phyloP scores from a whole-genome alignment of 92 coral and sea anemone species.

The Zoanthus gigantus region DNA sequence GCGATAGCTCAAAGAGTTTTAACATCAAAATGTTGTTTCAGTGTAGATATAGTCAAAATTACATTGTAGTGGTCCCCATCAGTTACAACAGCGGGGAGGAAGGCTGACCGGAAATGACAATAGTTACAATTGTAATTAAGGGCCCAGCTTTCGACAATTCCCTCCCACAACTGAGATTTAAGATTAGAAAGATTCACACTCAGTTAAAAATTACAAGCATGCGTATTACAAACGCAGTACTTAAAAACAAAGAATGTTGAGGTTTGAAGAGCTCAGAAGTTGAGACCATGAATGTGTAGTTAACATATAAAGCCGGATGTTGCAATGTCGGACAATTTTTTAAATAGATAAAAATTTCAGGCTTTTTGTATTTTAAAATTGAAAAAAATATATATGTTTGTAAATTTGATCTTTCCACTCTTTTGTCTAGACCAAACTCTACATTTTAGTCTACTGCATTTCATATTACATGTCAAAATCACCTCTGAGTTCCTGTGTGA shows the following conservation, averaged over 20 bases:
- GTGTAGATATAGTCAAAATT: not conserved
- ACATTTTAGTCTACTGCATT: too few relatives aligned
- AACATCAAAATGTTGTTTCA: not conserved
- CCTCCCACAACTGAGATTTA: not conserved
- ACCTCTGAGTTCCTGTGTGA: too few relatives aligned
- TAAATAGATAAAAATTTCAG: too few relatives aligned
- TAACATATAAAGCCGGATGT: too few relatives aligned
- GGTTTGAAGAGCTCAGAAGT: too few relatives aligned
- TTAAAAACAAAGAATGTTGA: too few relatives aligned
- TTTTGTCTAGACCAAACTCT: too few relatives aligned
- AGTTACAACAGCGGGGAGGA: not conserved
- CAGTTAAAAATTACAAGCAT: not conserved
- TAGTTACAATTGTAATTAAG: constrained; percentile 23
- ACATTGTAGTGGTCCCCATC: not conserved
- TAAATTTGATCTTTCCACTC: too few relatives aligned
- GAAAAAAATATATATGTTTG: too few relatives aligned
- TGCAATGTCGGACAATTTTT: too few relatives aligned
- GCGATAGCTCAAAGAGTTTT: constrained; percentile 10
- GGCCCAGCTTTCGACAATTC: constrained; percentile 21
- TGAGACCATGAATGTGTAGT: not conserved
- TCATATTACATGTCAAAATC: too few relatives aligned
- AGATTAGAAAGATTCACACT: not conserved
- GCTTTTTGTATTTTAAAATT: too few relatives aligned
- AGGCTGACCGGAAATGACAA: constrained; percentile 36
- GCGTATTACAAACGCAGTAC: not conserved